Evolutionary conservation across 2,888 invertebrate species (phyloP), one percentile per base, ranked within the genome.

Genomic region (Lepas anatifera): DNA sequence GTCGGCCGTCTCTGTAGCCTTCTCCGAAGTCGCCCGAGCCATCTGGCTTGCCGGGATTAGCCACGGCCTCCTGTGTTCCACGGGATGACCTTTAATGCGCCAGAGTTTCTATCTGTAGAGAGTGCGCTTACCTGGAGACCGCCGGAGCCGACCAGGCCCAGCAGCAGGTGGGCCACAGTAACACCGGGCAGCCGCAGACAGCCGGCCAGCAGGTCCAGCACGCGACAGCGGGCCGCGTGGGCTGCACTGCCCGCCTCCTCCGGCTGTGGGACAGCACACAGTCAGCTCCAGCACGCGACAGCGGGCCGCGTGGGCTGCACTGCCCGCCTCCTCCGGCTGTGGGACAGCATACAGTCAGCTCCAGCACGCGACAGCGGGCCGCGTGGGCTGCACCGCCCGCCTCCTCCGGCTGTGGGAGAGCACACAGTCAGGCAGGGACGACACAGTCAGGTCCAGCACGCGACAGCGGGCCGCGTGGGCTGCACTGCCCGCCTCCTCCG

Each of bases 161-260:
- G 84, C 67, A 97, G 83, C 78, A 90, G 92, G 78, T 94, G 93
- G 0, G 92, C 88, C 13, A 97, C 81, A 81, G 95, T 95, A 3
- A 95, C 95, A 29, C 90, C 82, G 0, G 89, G 86, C 69, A 90
- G 87, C 7, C 85, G 85, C 69, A 95, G 82, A 77, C 90, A 87
- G 74, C 89, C 87, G 78, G 91, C 87, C 77, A 96, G 80, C 7
- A 95, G 80, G 75, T 86, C 80, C 25, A 95, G 81, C 70, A 95
- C 86, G 22, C 64, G 66, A 25, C 37, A 37, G 39, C 64, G 64
- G 10, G 37, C 37, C 58, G n/a, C 35, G 58, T 43, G 71, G 43
- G n/a, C 69, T 8, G 52, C 27, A 1, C 8, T 27, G 22, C 10
- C 11, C 37, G 50, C 35, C 13, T 25, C 25, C 35, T 52, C 29